Evolutionary conservation across 2,113 vertebrate genomes (phyloP).

Genomic region (Alces alces): DNA sequence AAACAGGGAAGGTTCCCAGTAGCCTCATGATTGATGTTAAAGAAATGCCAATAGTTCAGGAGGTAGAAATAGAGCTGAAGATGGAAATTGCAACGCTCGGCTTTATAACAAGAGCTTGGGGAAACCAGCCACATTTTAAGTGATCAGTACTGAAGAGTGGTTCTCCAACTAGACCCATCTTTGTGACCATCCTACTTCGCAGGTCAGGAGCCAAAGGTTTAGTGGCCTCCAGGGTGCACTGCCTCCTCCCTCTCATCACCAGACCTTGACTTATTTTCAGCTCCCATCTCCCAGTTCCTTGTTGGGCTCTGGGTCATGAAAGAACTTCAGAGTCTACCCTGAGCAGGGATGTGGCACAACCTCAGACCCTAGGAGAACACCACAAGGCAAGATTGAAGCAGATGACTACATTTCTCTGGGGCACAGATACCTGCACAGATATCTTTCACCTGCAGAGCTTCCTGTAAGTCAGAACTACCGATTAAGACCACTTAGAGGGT

Average conservation of each 20-base stretch:
- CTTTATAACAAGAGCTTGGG: neutral
- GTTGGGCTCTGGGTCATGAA: neutral
- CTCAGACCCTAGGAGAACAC: neutral
- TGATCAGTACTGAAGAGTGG: neutral
- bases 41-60: neutral
- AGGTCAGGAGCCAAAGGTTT: neutral
- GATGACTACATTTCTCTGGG: neutral
- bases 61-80: neutral
- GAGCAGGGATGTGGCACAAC: neutral
- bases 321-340: neutral
- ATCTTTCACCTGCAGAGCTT: neutral
- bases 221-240: accelerated
- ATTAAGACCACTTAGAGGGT: neutral
- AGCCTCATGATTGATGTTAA: neutral
- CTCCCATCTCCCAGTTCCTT: too few species aligned
- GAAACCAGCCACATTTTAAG: neutral
- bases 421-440: neutral
- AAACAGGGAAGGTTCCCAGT: neutral
- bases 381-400: neutral
- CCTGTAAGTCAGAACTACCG: neutral
- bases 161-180: neutral
- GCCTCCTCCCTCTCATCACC: neutral
- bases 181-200: neutral
- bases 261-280: neutral
- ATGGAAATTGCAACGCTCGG: neutral